Conservation (phyloP, 2,797 vertebrate species). For the Silurus lanzhouensis region DNA sequence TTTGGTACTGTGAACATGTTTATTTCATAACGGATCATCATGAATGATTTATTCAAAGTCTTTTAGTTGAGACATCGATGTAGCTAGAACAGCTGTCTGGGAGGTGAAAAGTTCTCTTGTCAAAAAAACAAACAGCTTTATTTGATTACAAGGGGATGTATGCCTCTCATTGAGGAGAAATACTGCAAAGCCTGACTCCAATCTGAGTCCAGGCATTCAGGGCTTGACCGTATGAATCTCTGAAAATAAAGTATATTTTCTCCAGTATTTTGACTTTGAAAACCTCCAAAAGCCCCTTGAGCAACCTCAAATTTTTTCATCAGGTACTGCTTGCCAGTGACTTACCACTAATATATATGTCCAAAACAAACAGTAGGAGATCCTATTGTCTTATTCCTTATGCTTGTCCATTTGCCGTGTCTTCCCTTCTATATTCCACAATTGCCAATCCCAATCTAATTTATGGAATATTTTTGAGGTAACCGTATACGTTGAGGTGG, state of each 20-base stretch:
- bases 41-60: slow-evolving; percentile 10
- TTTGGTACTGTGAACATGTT: slow-evolving; percentile 4
- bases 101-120: slow-evolving; percentile 67
- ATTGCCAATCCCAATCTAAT: slow-evolving; percentile 87
- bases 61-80: slow-evolving; percentile 11
- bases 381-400: slow-evolving; percentile 69
- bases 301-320: slow-evolving; percentile 56
- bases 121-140: slow-evolving; percentile 64
- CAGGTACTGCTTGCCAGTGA: slow-evolving; percentile 66
- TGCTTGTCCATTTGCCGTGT: slow-evolving; percentile 59
- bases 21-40: background rate
- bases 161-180: slow-evolving; percentile 59
- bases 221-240: slow-evolving; percentile 66
- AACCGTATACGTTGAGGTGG: slow-evolving; percentile 87
- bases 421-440: slow-evolving; percentile 71
- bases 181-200: slow-evolving; percentile 32
- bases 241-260: slow-evolving; percentile 72
- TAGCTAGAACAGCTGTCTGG: slow-evolving; percentile 22
- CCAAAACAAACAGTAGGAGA: slow-evolving; percentile 75
- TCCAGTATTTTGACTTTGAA: slow-evolving; percentile 63
- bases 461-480: slow-evolving; percentile 93
- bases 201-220: slow-evolving; percentile 62
- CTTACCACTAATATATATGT: slow-evolving; percentile 68
- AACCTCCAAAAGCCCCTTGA: slow-evolving; percentile 67
- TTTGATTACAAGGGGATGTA: slow-evolving; percentile 71